phyloP scores from a whole-genome alignment of 2,113 vertebrate species.

The Lophura nycthemera region DNA sequence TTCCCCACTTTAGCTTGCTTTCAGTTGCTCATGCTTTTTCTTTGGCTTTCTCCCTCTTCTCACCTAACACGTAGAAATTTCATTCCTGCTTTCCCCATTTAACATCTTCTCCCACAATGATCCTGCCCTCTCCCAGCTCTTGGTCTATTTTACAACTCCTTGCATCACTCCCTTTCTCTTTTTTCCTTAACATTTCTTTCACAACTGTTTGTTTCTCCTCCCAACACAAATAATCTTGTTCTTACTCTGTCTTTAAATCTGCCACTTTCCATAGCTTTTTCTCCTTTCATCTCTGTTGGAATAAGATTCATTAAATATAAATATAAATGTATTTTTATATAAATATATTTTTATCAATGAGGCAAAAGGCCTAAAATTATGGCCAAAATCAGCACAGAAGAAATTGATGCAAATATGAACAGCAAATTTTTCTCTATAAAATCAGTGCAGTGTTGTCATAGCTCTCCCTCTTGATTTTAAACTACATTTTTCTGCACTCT shows the following conservation, averaged over 20 bases:
- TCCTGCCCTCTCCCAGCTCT: background rate
- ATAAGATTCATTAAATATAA: background rate
- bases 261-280: background rate
- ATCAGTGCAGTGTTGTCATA: background rate
- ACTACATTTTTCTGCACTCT: background rate
- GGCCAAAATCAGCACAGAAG: background rate
- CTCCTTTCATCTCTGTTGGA: background rate
- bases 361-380: background rate
- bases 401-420: background rate
- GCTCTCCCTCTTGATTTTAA: background rate
- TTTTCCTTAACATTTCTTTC: background rate
- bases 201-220: background rate
- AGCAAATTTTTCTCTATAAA: background rate
- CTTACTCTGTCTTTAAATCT: background rate
- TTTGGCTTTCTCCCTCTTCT: background rate
- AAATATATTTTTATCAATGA: background rate
- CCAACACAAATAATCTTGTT: background rate
- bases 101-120: background rate
- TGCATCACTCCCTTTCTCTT: background rate
- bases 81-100: background rate
- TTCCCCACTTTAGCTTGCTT: background rate
- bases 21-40: background rate
- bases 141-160: background rate
- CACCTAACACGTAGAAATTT: background rate
- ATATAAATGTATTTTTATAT: too few relatives aligned